Percentiles rank a stretch among this genome's conserved stretches.
These are phyloP conservation scores for Heterohyrax brucei DNA, from an alignment of 2,797 vertebrate species.

Conservation along the genomic window DNA sequence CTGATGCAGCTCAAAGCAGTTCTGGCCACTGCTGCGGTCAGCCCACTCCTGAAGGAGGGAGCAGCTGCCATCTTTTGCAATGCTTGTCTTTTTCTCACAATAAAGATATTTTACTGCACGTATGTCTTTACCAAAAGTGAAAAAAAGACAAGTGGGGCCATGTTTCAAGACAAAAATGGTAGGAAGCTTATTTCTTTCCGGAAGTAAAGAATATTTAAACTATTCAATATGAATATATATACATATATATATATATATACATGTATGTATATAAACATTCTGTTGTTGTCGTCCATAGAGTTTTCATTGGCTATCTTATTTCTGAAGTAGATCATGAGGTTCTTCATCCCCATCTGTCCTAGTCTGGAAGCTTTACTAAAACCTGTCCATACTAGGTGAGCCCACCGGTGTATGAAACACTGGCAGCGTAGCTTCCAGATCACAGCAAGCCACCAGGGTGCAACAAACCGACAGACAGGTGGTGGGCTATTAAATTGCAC, in stretches of 20 bases:
- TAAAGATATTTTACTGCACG: neutral
- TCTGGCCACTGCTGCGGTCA: neutral
- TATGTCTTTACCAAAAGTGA: neutral
- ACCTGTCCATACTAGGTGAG: no score
- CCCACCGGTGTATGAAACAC: neutral
- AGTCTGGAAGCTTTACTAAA: no score
- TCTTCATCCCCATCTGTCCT: no score
- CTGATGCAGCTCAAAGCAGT: neutral
- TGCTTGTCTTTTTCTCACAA: neutral
- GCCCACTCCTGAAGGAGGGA: neutral
- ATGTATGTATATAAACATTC: no score
- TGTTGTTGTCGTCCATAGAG: no score
- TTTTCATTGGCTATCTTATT: no score
- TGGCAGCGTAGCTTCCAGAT: neutral
- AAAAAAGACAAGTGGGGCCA: constrained; percentile 2
- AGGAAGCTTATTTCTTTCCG: neutral
- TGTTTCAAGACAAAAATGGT: neutral
- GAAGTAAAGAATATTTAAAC: neutral
- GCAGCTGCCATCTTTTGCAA: neutral
- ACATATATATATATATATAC: no score
- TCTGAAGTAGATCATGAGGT: no score
- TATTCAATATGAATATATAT: neutral
- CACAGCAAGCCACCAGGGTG: neutral
- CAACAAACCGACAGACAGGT: neutral
- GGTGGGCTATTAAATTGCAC: neutral